These are phyloP conservation scores for Bagarius yarrelli DNA, from an alignment of 2,113 vertebrate genomes.

Conservation along the genomic window DNA sequence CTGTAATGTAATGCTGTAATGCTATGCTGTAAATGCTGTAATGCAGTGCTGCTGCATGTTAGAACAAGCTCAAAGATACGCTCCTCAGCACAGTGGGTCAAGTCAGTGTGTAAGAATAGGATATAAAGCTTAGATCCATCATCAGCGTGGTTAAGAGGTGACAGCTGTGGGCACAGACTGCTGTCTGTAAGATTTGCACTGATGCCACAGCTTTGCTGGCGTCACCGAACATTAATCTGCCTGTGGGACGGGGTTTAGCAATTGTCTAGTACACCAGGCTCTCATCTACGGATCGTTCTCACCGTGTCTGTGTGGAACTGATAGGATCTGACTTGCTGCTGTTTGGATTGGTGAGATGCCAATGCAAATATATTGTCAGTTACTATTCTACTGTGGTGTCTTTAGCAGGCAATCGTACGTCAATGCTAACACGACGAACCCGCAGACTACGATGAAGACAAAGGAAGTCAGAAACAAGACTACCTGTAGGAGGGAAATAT, in stretches of 20 bases:
- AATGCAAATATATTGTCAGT: slow-evolving; percentile 49
- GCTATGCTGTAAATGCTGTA: no score
- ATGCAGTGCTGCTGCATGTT: no score
- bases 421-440: background rate
- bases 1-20: no score
- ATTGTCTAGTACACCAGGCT: slow-evolving; percentile 66
- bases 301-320: slow-evolving; percentile 7
- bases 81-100: background rate
- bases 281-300: slow-evolving; percentile 62
- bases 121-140: slow-evolving; percentile 11
- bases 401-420: background rate
- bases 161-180: slow-evolving; percentile 38
- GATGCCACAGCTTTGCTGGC: slow-evolving; percentile 55
- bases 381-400: slow-evolving; percentile 15
- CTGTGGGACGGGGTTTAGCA: slow-evolving; percentile 65
- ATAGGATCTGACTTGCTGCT: slow-evolving; percentile 58
- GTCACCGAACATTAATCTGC: slow-evolving; percentile 72
- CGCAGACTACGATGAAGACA: background rate
- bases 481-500: background rate
- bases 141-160: slow-evolving; percentile 31
- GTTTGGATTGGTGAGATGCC: slow-evolving; percentile 18
- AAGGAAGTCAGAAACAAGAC: no score
- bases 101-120: background rate
- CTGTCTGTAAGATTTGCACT: slow-evolving; percentile 47
- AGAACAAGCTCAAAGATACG: background rate